These are phyloP conservation scores for Corythaeola cristata DNA, from an alignment of 2,113 vertebrate species.

Conservation along the genomic window DNA sequence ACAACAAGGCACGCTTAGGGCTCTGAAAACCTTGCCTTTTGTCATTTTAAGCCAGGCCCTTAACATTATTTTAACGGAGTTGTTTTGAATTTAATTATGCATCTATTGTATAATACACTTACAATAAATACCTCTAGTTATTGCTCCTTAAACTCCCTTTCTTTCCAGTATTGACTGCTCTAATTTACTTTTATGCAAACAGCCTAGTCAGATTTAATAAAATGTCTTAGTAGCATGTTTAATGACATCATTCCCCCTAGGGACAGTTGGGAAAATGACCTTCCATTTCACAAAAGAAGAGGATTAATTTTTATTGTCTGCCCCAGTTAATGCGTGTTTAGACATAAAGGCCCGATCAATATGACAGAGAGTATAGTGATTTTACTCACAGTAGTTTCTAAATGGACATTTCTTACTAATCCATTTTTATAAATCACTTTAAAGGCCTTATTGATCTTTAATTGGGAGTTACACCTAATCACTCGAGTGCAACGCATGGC, in stretches of 20 bases:
- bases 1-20: background rate
- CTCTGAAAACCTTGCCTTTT: background rate
- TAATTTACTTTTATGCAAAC: conserved; percentile 74
- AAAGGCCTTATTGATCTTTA: conserved; percentile 83
- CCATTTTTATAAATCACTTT: conserved; percentile 83
- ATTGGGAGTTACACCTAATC: conserved; percentile 80
- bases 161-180: conserved; percentile 62
- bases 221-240: conserved; percentile 67
- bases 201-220: conserved; percentile 72
- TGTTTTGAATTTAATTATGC: conserved; percentile 42
- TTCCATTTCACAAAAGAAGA: conserved; percentile 70
- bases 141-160: conserved; percentile 54
- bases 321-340: conserved; percentile 73
- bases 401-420: conserved; percentile 77
- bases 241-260: conserved; percentile 77
- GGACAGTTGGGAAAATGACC: conserved; percentile 66
- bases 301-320: conserved; percentile 75
- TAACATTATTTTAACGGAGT: conserved; percentile 53
- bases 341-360: conserved; percentile 74
- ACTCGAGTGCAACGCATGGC: background rate
- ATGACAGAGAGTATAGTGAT: conserved; percentile 67
- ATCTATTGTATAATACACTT: conserved; percentile 3
- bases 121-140: conserved; percentile 30
- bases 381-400: conserved; percentile 78
- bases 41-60: background rate